phyloP scores from a whole-genome alignment of 2,113 vertebrate species.

The Myocastor coypus region DNA sequence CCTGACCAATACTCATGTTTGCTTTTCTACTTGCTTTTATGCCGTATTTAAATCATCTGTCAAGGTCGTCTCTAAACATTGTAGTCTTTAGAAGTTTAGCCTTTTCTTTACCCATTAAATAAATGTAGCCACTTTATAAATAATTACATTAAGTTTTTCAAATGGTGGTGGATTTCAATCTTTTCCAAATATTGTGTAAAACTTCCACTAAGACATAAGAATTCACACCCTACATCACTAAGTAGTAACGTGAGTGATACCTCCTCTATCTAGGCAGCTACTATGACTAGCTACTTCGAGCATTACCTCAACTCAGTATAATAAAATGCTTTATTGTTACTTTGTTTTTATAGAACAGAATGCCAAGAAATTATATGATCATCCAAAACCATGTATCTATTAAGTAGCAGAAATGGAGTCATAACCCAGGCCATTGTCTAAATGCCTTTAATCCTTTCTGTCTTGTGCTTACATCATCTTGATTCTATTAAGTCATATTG shows the following conservation, averaged over 20 bases:
- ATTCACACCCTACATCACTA: conserved; percentile 8
- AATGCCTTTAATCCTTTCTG: conserved; percentile 55
- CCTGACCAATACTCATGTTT: background rate
- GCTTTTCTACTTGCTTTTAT: background rate
- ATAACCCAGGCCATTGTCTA: conserved; percentile 40
- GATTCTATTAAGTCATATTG: conserved; percentile 63
- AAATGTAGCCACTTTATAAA: conserved; percentile 5
- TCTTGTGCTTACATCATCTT: conserved; percentile 60
- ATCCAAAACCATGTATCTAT: conserved; percentile 25
- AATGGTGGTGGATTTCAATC: background rate
- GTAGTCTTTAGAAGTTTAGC: conserved; percentile 2
- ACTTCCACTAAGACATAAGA: conserved; percentile 16
- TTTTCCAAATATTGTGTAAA: conserved; percentile 38
- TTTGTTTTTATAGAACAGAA: background rate
- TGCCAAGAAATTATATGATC: conserved; percentile 26
- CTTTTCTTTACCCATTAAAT: conserved; percentile 20
- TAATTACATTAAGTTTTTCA: conserved; percentile 42
- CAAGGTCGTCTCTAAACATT: background rate
- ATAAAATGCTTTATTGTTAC: conserved; percentile 4
- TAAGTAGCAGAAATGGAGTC: conserved; percentile 26
- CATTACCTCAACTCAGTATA: background rate
- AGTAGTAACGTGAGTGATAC: background rate
- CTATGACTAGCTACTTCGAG: background rate
- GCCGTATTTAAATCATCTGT: conserved; percentile 1
- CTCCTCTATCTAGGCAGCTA: background rate